Conservation (phyloP, 2,888 invertebrate genomes). For the Andrena bucephala region DNA sequence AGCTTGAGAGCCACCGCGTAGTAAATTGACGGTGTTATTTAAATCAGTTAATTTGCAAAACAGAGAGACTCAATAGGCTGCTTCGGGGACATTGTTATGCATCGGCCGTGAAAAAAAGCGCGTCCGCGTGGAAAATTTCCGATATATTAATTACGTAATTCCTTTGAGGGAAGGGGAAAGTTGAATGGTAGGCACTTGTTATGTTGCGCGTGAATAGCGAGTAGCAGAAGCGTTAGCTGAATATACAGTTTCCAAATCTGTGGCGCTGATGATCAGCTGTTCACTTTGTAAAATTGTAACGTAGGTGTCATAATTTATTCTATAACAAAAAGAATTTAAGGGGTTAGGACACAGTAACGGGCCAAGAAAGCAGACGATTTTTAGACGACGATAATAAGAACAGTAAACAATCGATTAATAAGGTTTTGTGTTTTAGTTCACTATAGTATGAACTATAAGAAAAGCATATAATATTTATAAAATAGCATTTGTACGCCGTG, state of each 20-base stretch:
- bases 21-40: not conserved
- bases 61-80: not conserved
- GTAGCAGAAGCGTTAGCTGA: not conserved
- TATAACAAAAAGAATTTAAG: too few species aligned
- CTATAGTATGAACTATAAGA: too few species aligned
- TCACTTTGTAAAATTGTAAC: too few species aligned
- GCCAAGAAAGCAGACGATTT: too few species aligned
- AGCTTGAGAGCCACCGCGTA: not conserved
- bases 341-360: too few species aligned
- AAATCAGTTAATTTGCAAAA: slow-evolving; percentile 4
- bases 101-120: not conserved
- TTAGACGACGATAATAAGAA: too few species aligned
- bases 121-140: slow-evolving; percentile 2
- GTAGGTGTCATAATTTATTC: too few species aligned
- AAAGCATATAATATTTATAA: too few species aligned
- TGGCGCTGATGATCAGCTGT: too few species aligned
- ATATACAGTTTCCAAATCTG: not conserved
- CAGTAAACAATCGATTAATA: too few species aligned
- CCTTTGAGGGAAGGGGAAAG: not conserved
- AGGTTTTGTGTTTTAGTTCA: too few species aligned
- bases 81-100: not conserved
- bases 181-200: not conserved
- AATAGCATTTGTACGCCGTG: too few species aligned
- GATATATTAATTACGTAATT: not conserved
- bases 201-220: not conserved